phyloP scores from a whole-genome alignment of 2,888 invertebrate species.

The Tromatobia lineatoria region DNA sequence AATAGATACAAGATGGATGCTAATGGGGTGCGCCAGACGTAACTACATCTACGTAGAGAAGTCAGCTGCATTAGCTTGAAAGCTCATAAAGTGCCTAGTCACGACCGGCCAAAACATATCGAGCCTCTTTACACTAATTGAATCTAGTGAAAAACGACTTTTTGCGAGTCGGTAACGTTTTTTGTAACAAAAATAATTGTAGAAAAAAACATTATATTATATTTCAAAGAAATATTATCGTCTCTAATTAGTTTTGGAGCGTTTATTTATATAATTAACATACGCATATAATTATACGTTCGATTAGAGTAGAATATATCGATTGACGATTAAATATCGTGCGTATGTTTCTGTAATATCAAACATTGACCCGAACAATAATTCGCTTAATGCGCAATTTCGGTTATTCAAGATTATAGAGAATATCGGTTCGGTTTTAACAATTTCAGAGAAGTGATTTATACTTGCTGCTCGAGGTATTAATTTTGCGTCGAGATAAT shows the following conservation, averaged over 20 bases:
- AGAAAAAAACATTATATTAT: too few species aligned
- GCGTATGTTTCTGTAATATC: not conserved
- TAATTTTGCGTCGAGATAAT: not conserved
- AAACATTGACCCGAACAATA: not conserved
- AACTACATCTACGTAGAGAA: conserved; percentile 24
- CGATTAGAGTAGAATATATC: not conserved
- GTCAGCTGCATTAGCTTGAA: conserved; percentile 52
- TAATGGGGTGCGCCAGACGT: conserved; percentile 66
- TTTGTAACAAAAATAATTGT: too few species aligned
- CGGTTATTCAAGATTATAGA: not conserved
- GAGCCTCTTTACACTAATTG: conserved; percentile 48
- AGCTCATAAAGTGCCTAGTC: conserved; percentile 26
- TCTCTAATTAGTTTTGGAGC: too few species aligned
- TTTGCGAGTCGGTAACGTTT: too few species aligned
- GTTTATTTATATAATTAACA: too few species aligned
- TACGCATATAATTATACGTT: too few species aligned
- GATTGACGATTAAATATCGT: not conserved
- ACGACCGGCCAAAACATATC: conserved; percentile 52
- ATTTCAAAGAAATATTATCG: too few species aligned
- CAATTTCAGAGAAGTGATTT: not conserved
- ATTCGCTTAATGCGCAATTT: not conserved
- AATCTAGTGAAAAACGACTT: not conserved
- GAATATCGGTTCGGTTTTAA: not conserved
- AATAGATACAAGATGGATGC: conserved; percentile 72
- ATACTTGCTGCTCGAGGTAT: not conserved